Base-by-base conservation (phyloP, 2,888 invertebrate genomes). In the Prosapia bicincta region DNA sequence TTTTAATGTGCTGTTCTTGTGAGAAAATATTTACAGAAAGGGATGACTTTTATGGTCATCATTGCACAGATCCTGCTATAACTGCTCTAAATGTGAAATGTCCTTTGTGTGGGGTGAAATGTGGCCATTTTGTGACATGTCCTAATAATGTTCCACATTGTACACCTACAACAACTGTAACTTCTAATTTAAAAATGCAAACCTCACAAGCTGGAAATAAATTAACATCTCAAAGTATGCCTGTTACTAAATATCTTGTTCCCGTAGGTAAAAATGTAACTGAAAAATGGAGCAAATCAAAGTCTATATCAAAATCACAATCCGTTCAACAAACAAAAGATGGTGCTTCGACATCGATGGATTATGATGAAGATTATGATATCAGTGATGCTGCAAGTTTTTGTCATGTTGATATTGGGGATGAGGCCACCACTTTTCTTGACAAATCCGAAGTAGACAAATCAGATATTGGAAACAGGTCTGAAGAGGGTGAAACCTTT, bases 1-100 rank as follows among this genome's bases (percentile, higher is more conserved):
- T 91, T 84, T 86, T 94, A 78, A 91, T 93, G 87, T 95, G 95
- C 83, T 93, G 94, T 86, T 89, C 88, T 43, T 95, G 94, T 86
- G 92, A 93, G 84, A 90, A 91, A 83, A 90, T 93, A 43, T 94
- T 93, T 84, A 89, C 89, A 79, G 92, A 92, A 83, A 76, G 75
- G 23, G 88, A 90, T 81, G 92, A 93, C 83, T 94, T 93, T 85
- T 90, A 90, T 79, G 89, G 90, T 82, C 94, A 94, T 83, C 89
- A 89, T 82, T 94, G 94, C 71, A 74, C n/a, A 30, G 26, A 65
- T 32, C 71, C 28, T 81, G 76, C 82, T 66, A 82, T 32, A 23
- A 69, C 38, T 71, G 71, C 85, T 66, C 83, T 83, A 26, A 83
- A 85, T 77, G 83, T 83, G 77, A 83, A 85, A 0, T 86, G 86